A percentile compares a stretch with the other conserved stretches of the same genome.
Conservation (phyloP, 2,888 invertebrate genomes). For the Eilema depressum region DNA sequence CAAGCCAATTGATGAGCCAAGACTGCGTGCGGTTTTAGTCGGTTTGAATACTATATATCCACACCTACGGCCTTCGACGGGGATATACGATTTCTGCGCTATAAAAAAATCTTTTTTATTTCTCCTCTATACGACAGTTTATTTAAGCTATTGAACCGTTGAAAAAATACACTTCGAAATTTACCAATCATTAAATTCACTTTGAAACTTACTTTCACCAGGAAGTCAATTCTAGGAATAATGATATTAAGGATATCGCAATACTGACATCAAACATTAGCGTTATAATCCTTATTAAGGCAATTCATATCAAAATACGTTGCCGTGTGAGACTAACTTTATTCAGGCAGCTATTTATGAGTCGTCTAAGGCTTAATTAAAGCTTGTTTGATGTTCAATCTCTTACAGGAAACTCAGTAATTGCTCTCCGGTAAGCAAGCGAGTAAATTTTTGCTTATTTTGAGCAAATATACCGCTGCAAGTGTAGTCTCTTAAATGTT, state of each 20-base stretch:
- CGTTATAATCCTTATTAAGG: neutral
- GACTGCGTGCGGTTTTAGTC: no score
- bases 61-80: no score
- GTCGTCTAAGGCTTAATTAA: slow-evolving; percentile 82
- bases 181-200: neutral
- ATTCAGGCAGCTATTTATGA: slow-evolving; percentile 80
- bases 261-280: neutral
- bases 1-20: neutral
- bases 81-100: no score
- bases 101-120: no score
- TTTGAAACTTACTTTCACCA: neutral
- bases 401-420: slow-evolving; percentile 79
- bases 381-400: slow-evolving; percentile 84
- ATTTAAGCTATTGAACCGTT: no score
- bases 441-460: slow-evolving; percentile 52
- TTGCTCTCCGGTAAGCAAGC: slow-evolving; percentile 70
- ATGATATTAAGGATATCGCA: neutral
- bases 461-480: slow-evolving; percentile 30
- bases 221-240: no score
- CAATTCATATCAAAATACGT: neutral
- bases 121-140: no score
- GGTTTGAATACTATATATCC: no score
- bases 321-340: slow-evolving; percentile 32
- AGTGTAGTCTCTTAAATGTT: slow-evolving; percentile 32
- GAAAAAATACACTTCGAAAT: no score